These are phyloP conservation scores for Pseudoatta argentina DNA, from an alignment of 1,140 invertebrate genomes.

Conservation along the genomic window DNA sequence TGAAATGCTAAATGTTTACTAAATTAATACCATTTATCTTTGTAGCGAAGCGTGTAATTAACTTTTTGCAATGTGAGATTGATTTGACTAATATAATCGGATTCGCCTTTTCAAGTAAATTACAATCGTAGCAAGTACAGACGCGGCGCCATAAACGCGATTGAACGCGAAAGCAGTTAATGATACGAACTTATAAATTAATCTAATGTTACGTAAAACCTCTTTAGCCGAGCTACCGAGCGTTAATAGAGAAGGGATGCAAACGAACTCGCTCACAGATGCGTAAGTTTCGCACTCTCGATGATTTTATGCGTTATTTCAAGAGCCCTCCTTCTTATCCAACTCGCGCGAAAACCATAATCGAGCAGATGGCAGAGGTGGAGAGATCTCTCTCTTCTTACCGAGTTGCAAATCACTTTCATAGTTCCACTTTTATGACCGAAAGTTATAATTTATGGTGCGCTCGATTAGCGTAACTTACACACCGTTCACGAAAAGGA, in stretches of 20 bases:
- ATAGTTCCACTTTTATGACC: slow-evolving; percentile 78
- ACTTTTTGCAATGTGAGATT: slow-evolving; percentile 12
- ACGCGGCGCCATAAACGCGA: slow-evolving; percentile 52
- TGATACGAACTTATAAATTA: slow-evolving; percentile 77
- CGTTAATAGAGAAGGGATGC: slow-evolving; percentile 53
- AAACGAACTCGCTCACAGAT: background rate
- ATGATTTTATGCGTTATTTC: slow-evolving; percentile 70
- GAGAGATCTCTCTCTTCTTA: slow-evolving; percentile 54
- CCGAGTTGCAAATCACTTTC: slow-evolving; percentile 79
- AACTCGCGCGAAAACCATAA: slow-evolving; percentile 24
- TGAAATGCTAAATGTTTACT: background rate
- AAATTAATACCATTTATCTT: slow-evolving; percentile 28
- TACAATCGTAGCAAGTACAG: background rate
- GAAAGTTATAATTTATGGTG: slow-evolving; percentile 76
- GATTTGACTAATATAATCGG: slow-evolving; percentile 12
- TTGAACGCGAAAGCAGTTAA: slow-evolving; percentile 70
- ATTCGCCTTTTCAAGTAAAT: slow-evolving; percentile 17
- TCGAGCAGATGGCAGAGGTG: slow-evolving; percentile 22
- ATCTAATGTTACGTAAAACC: slow-evolving; percentile 60
- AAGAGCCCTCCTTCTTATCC: background rate
- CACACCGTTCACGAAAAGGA: slow-evolving; percentile 49
- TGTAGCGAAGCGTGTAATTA: background rate
- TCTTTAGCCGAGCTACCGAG: slow-evolving; percentile 61
- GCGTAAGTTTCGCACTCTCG: slow-evolving; percentile 16
- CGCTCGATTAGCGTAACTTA: slow-evolving; percentile 69